Evolutionary conservation across 2,113 vertebrate species (phyloP).

Genomic region (Hepsetus odoe): DNA sequence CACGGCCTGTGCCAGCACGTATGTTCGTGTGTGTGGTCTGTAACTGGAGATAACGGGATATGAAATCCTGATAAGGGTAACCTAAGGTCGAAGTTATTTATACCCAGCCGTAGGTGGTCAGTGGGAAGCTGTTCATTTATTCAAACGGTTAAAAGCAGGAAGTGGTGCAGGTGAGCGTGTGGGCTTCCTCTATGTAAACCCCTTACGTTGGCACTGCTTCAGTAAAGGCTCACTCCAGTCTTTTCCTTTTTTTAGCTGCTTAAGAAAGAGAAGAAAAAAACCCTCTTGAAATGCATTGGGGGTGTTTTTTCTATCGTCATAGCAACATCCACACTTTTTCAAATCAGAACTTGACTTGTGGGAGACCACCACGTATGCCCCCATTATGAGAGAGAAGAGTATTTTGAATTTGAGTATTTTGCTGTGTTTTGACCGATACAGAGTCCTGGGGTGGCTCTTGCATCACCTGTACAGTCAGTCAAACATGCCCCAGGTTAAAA

Average conservation of each 20-base stretch:
- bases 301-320: constrained; percentile 23
- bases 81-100: constrained; percentile 56
- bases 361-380: background rate
- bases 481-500: too few species aligned
- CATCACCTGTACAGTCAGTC: too few species aligned
- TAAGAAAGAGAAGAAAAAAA: background rate
- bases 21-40: constrained; percentile 36
- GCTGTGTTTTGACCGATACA: too few species aligned
- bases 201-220: background rate
- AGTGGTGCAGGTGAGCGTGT: constrained; percentile 3
- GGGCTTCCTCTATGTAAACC: background rate
- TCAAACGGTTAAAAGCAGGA: constrained; percentile 4
- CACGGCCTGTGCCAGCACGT: constrained; percentile 40
- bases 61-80: constrained; percentile 53
- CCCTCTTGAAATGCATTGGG: background rate
- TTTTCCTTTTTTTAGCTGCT: background rate
- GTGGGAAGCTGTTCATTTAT: constrained; percentile 18
- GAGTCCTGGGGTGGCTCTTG: too few species aligned
- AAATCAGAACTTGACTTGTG: background rate
- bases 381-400: background rate
- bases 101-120: constrained; percentile 26
- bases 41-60: constrained; percentile 57
- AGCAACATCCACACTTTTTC: background rate
- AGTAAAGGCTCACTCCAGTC: background rate
- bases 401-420: background rate